These are phyloP conservation scores for Okapia johnstoni DNA, from an alignment of 2,113 vertebrate species.

Conservation along the genomic window DNA sequence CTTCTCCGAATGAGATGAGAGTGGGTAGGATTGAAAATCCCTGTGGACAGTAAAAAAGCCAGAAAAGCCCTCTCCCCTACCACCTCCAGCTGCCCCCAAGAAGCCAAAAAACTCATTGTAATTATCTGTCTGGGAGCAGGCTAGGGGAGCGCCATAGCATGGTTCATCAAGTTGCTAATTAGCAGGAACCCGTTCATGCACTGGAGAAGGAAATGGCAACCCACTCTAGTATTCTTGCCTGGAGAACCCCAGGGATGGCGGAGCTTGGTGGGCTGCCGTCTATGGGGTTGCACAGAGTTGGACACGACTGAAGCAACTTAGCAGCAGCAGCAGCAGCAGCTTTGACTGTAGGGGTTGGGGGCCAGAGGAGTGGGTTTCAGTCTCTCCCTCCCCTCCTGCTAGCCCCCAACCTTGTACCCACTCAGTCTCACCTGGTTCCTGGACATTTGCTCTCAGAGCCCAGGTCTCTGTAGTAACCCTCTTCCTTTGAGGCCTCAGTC, in stretches of 20 bases:
- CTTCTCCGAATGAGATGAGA: constrained; percentile 69
- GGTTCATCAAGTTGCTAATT: constrained; percentile 66
- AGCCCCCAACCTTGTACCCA: neutral
- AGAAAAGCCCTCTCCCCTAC: constrained; percentile 40
- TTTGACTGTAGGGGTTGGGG: neutral
- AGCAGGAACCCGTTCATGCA: constrained; percentile 52
- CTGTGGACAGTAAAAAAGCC: constrained; percentile 3
- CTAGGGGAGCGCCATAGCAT: neutral
- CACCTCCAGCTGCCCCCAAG: constrained; percentile 32
- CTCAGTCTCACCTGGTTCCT: neutral
- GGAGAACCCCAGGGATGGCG: no score
- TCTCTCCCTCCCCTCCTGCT: neutral
- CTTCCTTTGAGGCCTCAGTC: neutral
- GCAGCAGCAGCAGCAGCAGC: no score
- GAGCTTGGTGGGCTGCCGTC: no score
- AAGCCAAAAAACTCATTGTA: constrained; percentile 51
- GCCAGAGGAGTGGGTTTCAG: neutral
- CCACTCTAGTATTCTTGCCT: no score
- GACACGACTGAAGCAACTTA: no score
- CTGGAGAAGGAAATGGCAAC: no score
- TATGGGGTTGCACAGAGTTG: no score
- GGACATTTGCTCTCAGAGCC: neutral
- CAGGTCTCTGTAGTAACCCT: neutral
- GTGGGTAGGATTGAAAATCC: constrained; percentile 63
- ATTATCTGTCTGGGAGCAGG: constrained; percentile 63